These are phyloP conservation scores for Umimayanthus chanpuru DNA, from an alignment of 92 coral and sea anemone genomes.

Conservation along the genomic window DNA sequence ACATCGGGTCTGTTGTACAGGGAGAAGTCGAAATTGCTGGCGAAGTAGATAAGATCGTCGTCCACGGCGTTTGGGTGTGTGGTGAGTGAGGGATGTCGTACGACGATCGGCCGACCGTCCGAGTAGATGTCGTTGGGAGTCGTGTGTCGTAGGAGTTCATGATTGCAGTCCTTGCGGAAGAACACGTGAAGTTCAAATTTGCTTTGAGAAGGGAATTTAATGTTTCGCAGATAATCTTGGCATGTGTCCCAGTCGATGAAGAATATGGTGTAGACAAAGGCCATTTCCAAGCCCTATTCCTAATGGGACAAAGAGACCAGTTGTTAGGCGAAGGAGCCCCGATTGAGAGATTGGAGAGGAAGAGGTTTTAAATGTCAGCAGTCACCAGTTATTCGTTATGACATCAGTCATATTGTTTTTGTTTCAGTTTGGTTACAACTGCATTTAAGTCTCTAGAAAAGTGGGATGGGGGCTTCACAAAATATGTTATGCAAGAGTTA, in stretches of 20 bases:
- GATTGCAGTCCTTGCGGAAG: constrained; percentile 76
- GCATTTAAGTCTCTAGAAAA: too few species aligned
- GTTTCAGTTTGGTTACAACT: too few species aligned
- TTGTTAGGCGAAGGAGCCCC: background rate
- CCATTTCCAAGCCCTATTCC: constrained; percentile 42
- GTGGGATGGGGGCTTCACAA: too few species aligned
- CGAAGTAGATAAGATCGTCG: constrained; percentile 75
- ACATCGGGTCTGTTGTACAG: constrained; percentile 82
- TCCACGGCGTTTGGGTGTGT: constrained; percentile 78
- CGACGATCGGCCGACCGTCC: constrained; percentile 74
- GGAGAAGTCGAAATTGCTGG: constrained; percentile 78
- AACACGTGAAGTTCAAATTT: constrained; percentile 78
- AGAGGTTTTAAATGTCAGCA: background rate
- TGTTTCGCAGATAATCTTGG: constrained; percentile 68
- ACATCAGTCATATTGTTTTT: too few species aligned
- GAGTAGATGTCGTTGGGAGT: constrained; percentile 70
- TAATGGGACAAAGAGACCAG: background rate
- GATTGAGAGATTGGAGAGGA: too few species aligned
- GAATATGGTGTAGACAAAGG: constrained; percentile 74
- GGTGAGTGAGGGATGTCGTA: constrained; percentile 74
- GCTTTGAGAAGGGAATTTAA: constrained; percentile 70
- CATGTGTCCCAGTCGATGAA: constrained; percentile 78
- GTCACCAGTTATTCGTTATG: too few species aligned
- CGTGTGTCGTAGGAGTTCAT: constrained; percentile 57
- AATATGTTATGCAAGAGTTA: too few species aligned